These are phyloP conservation scores for Pygoscelis antarcticus DNA, from an alignment of 2,113 vertebrate genomes.

Conservation along the genomic window DNA sequence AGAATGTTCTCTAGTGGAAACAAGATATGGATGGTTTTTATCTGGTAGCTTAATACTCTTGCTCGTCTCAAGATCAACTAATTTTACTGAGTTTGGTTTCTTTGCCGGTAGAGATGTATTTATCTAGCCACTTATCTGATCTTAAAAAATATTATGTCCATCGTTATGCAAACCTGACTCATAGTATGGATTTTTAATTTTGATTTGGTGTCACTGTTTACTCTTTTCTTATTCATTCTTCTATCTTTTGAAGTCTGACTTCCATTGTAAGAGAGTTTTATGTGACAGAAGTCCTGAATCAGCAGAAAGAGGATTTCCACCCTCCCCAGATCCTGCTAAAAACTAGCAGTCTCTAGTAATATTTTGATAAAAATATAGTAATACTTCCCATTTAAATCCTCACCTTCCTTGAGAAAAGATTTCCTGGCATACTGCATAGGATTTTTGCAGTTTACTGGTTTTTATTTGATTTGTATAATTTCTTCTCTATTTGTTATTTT, in stretches of 20 bases:
- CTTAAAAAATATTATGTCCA: background rate
- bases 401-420: background rate
- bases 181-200: background rate
- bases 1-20: background rate
- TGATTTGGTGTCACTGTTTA: background rate
- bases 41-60: background rate
- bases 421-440: background rate
- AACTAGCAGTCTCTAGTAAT: background rate
- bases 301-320: background rate
- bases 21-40: background rate
- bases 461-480: background rate
- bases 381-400: background rate
- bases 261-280: background rate
- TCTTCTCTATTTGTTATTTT: background rate
- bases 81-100: background rate
- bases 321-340: background rate
- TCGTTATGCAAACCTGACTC: background rate
- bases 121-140: background rate
- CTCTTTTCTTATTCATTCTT: background rate
- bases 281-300: background rate
- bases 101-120: background rate
- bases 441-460: background rate
- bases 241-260: background rate
- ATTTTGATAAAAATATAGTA: background rate
- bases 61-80: background rate